Conservation (phyloP, 2,797 vertebrate genomes). For the Kryptopterus vitreolus region DNA sequence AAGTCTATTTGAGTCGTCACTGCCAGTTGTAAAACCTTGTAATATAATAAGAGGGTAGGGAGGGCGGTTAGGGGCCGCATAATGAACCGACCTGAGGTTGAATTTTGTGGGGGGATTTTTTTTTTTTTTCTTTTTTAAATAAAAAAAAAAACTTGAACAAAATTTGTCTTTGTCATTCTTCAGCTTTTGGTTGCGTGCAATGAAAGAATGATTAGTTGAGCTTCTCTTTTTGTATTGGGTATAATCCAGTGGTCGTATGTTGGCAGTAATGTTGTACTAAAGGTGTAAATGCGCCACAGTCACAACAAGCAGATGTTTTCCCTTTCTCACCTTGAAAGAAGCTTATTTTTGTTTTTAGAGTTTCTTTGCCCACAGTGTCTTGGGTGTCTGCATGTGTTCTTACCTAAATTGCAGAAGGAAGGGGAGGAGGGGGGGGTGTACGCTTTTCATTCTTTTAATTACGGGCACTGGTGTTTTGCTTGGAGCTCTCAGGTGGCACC, state of each 20-base stretch:
- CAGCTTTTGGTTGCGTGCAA: not conserved
- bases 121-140: constrained; percentile 58
- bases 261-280: not conserved
- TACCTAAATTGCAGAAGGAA: not conserved
- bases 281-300: constrained; percentile 27
- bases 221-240: not conserved
- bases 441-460: constrained; percentile 58
- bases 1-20: constrained; percentile 58
- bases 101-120: constrained; percentile 34
- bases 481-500: constrained; percentile 68
- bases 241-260: not conserved
- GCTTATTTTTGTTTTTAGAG: constrained; percentile 29
- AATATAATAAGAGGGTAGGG: constrained; percentile 46
- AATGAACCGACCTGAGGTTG: constrained; percentile 41
- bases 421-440: constrained; percentile 51
- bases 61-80: constrained; percentile 3
- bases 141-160: constrained; percentile 71
- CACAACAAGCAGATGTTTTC: constrained; percentile 29
- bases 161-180: constrained; percentile 51
- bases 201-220: constrained; percentile 10
- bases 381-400: constrained; percentile 10
- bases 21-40: constrained; percentile 68
- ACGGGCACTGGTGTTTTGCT: constrained; percentile 57
- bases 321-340: constrained; percentile 31
- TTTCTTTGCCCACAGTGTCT: not conserved